Evolutionary conservation across 2,113 vertebrate genomes (phyloP).

Genomic region (Alligator sinensis): DNA sequence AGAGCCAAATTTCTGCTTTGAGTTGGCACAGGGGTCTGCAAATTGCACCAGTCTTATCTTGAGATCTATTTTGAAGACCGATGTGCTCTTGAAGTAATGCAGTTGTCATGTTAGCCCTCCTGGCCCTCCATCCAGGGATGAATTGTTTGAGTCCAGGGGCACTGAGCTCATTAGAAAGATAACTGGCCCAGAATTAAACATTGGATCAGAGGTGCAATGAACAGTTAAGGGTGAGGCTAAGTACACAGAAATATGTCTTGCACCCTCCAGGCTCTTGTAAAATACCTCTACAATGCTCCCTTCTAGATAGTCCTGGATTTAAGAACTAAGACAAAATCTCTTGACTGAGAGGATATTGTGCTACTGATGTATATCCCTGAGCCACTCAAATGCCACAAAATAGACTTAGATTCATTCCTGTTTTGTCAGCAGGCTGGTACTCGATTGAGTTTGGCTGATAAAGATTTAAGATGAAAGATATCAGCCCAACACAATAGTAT

Average conservation of each 20-base stretch:
- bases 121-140: not conserved
- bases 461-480: not conserved
- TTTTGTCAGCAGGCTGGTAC: accelerated
- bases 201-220: not conserved
- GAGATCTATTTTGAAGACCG: not conserved
- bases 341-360: too few relatives aligned
- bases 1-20: not conserved
- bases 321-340: too few relatives aligned
- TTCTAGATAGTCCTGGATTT: too few relatives aligned
- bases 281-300: not conserved
- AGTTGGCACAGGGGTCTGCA: too few relatives aligned
- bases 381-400: accelerated
- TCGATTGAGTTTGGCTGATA: not conserved
- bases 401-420: accelerated
- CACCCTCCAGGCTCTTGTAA: not conserved
- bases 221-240: not conserved
- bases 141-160: not conserved
- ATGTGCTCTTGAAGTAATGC: not conserved
- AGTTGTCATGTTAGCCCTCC: not conserved
- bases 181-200: not conserved
- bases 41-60: too few relatives aligned
- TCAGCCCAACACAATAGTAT: not conserved
- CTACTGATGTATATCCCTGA: not conserved
- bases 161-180: not conserved
- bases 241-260: not conserved